Percentiles rank a stretch among this genome's conserved stretches.
These are phyloP conservation scores for Nettapus auritus DNA, from an alignment of 2,113 vertebrate species.

Conservation along the genomic window DNA sequence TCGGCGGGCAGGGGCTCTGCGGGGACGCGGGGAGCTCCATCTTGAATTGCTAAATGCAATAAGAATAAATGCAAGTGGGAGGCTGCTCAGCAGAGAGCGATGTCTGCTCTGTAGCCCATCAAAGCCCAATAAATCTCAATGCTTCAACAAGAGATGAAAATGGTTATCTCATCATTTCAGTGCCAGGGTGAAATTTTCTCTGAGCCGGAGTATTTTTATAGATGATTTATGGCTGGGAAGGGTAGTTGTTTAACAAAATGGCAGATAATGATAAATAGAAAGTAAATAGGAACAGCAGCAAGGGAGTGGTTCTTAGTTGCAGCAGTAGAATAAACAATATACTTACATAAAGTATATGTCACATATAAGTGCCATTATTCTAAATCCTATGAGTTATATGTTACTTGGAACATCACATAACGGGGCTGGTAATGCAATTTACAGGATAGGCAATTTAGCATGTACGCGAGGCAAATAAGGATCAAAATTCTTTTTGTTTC, in stretches of 20 bases:
- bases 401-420: constrained; percentile 57
- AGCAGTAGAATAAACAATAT: constrained; percentile 77
- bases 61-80: constrained; percentile 93
- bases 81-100: constrained; percentile 91
- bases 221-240: constrained; percentile 82
- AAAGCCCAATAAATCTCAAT: constrained; percentile 96
- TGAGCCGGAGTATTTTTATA: constrained; percentile 82
- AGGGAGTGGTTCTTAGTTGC: constrained; percentile 74
- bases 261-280: constrained; percentile 83
- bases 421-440: constrained; percentile 62
- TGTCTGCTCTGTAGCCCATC: constrained; percentile 90
- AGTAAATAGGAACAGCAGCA: constrained; percentile 78
- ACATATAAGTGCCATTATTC: constrained; percentile 71
- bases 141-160: constrained; percentile 90
- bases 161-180: constrained; percentile 90
- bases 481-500: constrained; percentile 39
- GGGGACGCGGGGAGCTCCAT: constrained; percentile 71
- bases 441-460: constrained; percentile 48
- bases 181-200: constrained; percentile 82
- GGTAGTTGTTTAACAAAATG: constrained; percentile 85
- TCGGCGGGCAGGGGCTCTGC: constrained; percentile 75
- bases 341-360: constrained; percentile 74
- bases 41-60: constrained; percentile 87
- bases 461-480: constrained; percentile 32
- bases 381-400: constrained; percentile 51